These are phyloP conservation scores for Neogobius melanostomus DNA, from an alignment of 2,113 vertebrate species.

Conservation along the genomic window DNA sequence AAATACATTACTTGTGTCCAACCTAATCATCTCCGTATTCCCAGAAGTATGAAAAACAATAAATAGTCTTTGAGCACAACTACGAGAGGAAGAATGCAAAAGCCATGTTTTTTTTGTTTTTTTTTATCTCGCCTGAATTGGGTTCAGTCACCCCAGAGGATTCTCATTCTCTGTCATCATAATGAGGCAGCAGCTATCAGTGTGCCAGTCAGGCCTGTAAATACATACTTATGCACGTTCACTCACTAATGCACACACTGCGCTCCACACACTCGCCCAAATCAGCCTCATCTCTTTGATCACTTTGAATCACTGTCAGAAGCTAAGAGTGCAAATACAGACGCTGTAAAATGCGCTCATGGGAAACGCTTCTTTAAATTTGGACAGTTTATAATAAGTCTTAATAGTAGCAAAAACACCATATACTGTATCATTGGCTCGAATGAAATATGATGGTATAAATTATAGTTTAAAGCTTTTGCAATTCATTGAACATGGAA, in stretches of 20 bases:
- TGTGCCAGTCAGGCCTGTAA: slow-evolving; percentile 32
- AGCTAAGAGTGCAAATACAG: slow-evolving; percentile 24
- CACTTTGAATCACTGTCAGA: slow-evolving; percentile 50
- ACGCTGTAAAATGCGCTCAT: slow-evolving; percentile 33
- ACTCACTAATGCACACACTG: slow-evolving; percentile 31
- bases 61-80: slow-evolving; percentile 37
- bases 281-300: slow-evolving; percentile 57
- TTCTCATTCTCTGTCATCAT: slow-evolving; percentile 60
- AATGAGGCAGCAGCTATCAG: slow-evolving; percentile 54
- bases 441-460: too few relatives aligned
- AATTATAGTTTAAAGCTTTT: too few relatives aligned
- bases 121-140: slow-evolving; percentile 50
- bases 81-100: slow-evolving; percentile 38
- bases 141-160: slow-evolving; percentile 65
- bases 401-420: not conserved
- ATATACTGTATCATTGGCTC: not conserved
- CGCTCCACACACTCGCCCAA: slow-evolving; percentile 24
- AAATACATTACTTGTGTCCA: slow-evolving; percentile 20
- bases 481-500: too few relatives aligned
- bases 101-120: not conserved
- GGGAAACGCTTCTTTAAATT: slow-evolving; percentile 20
- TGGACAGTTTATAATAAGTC: not conserved
- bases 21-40: slow-evolving; percentile 36
- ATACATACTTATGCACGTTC: slow-evolving; percentile 22
- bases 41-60: slow-evolving; percentile 10